Base-by-base conservation (phyloP, 1,140 invertebrate genomes). In the Drosophila saltans region DNA sequence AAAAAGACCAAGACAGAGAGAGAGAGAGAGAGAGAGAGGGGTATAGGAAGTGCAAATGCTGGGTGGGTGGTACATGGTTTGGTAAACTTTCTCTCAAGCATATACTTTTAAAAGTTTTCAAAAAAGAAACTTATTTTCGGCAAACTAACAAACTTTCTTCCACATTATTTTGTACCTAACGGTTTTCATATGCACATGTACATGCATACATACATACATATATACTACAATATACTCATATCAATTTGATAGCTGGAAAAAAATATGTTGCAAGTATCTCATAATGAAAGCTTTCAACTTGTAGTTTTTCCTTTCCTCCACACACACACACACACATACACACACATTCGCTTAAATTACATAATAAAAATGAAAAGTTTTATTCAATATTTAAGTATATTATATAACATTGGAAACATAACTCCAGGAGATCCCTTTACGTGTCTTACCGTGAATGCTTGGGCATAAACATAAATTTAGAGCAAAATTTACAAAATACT, bases 61-160 rank as follows among this genome's bases (percentile, higher is more conserved):
- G 16, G 16, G 16, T 16, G 16, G 16, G 16, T 16, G 16, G 16
- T 16, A 16, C 16, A 16, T 16, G 16, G 16, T 16, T 16, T 16
- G 16, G 16, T 16, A 16, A 52, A 52, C 24, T 52, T 52, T 9
- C 45, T 26, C 45, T 26, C 45, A 52, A 52, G 21, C 45, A 26
- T 52, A 52, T 21, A 52, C 21, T 52, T 52, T 52, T 24, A 9
- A 52, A 52, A 52, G 45, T 52, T 52, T 52, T n/a, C 16, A 16
- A 7, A 43, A 43, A 43, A 43, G 11, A 43, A 43, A n/a, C 11
- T 43, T 43, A 43, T n/a, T 26, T 24, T 9, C 24, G n/a, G 21
- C n/a, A 52, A 26, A 52, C 45, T 52, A 26, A 52, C 45, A 16
- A 16, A 16, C 21, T 48, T 52, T 52, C 3, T 52, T 52, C n/a